These are phyloP conservation scores for Neodiprion fabricii DNA, from an alignment of 1,140 invertebrate species.

Conservation along the genomic window DNA sequence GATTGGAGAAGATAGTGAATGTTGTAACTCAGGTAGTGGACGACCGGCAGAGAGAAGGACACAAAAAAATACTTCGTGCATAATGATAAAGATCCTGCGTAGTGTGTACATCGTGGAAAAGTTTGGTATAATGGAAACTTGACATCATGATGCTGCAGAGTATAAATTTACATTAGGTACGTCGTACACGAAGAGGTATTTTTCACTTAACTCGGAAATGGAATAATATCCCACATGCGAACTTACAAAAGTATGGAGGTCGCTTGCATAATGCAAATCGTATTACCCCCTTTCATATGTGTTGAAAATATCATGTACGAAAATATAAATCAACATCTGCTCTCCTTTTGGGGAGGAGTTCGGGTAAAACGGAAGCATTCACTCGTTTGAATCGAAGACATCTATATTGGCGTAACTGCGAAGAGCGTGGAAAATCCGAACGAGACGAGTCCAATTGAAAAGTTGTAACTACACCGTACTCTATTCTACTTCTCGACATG, in stretches of 20 bases:
- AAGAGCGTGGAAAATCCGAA: no score
- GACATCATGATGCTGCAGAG: background rate
- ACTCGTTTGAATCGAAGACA: no score
- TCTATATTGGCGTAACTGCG: no score
- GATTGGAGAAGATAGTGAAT: background rate
- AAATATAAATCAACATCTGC: background rate
- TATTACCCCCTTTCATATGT: conserved; percentile 41
- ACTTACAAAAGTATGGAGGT: conserved; percentile 28
- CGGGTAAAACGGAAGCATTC: no score
- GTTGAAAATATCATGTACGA: conserved; percentile 22
- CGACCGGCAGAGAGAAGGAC: background rate
- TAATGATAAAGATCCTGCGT: background rate
- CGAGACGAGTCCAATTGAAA: no score
- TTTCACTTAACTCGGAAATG: background rate
- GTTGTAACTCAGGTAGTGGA: background rate
- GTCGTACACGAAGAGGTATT: background rate
- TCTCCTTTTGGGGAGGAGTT: no score
- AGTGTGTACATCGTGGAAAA: background rate
- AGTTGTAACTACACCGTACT: no score
- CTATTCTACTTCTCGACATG: no score
- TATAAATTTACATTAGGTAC: background rate
- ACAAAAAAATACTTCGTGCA: background rate
- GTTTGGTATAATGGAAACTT: background rate
- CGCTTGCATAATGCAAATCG: conserved; percentile 47
- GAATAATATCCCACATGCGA: background rate